Evolutionary conservation across 2,113 vertebrate species (phyloP), one percentile per base, ranked within the genome.

Genomic region (Prietella phreatophila): DNA sequence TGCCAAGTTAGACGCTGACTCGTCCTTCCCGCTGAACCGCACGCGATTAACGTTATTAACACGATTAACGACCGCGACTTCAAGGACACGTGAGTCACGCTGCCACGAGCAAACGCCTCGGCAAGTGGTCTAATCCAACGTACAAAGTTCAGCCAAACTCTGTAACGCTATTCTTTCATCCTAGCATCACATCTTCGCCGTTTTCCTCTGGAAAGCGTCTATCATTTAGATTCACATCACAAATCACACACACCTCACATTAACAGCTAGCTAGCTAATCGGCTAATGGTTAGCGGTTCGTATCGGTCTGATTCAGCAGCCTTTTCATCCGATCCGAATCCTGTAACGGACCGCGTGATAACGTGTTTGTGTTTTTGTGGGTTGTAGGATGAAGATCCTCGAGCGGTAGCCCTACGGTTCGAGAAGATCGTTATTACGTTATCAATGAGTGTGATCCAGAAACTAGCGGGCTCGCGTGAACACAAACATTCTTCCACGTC

Each of bases 1-100:
- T 30, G 39, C 61, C 65, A 53, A 69, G 83, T 36, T 19, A 17
- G 60, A 82, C 80, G 25, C 81, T 5, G 22, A 63, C n/a, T 58
- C 82, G 53, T 73, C 36, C 56, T 87, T 60, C 73, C 1, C 20
- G 27, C 81, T 3, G 36, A 75, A 60, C 78, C 61, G 14, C 71
- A 67, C 84, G 9, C 50, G 82, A 76, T 63, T 67, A 89, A 75
- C 63, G 53, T 81, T 82, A 8, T 84, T 84, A 69, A 71, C 58
- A 7, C 58, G 85, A 87, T 87, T 87, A 82, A 82, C 61, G 22
- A 73, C 79, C 65, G 22, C 30, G 13, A 55, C 50, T 56, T 55
- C 22, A 39, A 69, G 73, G 50, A 58, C 65, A 60, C 79, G 10
- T 19, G 69, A 73, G 67, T 80, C 47, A 27, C 50, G 7, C 6